These are phyloP conservation scores for Hypercompe scribonia DNA, from an alignment of 2,888 invertebrate species.

Conservation along the genomic window DNA sequence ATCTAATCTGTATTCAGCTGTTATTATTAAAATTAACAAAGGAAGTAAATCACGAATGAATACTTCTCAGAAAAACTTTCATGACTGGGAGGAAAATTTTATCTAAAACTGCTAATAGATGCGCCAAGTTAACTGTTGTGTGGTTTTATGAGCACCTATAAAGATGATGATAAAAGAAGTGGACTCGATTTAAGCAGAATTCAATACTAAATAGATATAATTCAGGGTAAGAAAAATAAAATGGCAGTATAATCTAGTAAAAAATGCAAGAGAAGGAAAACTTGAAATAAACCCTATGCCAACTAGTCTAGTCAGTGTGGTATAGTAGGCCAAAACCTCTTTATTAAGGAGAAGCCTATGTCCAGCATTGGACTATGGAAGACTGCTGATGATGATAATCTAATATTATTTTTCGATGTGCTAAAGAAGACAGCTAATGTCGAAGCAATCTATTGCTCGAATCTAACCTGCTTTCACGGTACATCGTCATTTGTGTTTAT, in stretches of 20 bases:
- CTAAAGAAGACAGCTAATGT: neutral
- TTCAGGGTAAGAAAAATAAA: no score
- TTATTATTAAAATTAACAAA: no score
- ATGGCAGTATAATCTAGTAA: no score
- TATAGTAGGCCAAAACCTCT: no score
- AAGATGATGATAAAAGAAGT: neutral
- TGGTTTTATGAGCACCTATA: slow-evolving; percentile 2
- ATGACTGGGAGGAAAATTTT: neutral
- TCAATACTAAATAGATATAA: neutral
- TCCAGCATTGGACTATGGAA: no score
- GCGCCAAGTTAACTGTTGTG: neutral
- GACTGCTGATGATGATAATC: no score
- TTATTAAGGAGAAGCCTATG: no score
- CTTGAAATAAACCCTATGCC: no score
- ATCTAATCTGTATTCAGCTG: no score
- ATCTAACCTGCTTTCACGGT: neutral
- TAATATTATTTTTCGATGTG: neutral
- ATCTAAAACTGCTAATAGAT: neutral
- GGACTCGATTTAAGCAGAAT: neutral
- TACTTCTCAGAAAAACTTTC: neutral
- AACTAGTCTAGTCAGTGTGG: no score
- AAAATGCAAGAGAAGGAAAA: no score
- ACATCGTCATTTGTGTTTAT: neutral
- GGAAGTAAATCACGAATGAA: no score
- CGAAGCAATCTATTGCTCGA: neutral